Evolutionary conservation across 2,888 invertebrate genomes (phyloP).

Genomic region (Drosophila siamana): DNA sequence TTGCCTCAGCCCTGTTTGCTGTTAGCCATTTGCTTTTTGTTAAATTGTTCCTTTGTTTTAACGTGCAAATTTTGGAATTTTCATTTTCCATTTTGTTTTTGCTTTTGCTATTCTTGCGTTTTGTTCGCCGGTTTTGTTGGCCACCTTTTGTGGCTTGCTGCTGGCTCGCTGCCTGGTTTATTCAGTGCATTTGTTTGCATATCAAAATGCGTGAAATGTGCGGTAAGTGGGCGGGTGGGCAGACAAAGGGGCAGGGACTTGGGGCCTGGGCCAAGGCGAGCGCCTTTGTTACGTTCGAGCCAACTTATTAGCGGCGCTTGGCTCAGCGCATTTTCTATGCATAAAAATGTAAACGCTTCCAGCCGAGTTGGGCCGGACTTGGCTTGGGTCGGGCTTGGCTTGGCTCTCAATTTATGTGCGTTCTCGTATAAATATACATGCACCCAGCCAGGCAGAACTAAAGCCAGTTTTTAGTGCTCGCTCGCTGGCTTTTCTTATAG

Average conservation of each 20-base stretch:
- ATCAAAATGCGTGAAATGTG: conserved; percentile 81
- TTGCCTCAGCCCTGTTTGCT: conserved; percentile 24
- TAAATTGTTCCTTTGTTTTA: conserved; percentile 76
- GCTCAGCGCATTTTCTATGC: conserved; percentile 73
- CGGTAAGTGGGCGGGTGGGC: conserved; percentile 3
- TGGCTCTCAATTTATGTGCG: conserved; percentile 68
- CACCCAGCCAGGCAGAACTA: conserved; percentile 53
- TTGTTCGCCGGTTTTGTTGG: conserved; percentile 11
- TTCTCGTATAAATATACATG: conserved; percentile 75
- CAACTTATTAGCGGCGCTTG: conserved; percentile 80
- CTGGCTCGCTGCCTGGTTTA: conserved; percentile 51
- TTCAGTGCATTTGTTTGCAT: conserved; percentile 81
- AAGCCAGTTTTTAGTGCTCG: conserved; percentile 69
- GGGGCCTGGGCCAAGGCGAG: conserved; percentile 2
- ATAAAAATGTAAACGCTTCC: conserved; percentile 74
- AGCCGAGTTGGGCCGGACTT: conserved; percentile 4
- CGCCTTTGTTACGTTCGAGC: conserved; percentile 60
- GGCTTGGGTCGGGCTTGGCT: not conserved
- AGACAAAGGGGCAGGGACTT: not conserved
- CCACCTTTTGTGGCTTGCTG: conserved; percentile 70
- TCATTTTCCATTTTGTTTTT: conserved; percentile 29
- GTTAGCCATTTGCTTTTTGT: conserved; percentile 71
- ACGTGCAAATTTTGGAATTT: conserved; percentile 70
- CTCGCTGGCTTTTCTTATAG: conserved; percentile 19
- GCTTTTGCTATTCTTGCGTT: conserved; percentile 12